Evolutionary conservation across 2,888 invertebrate species (phyloP).

Genomic region (Dolomedes plantarius): DNA sequence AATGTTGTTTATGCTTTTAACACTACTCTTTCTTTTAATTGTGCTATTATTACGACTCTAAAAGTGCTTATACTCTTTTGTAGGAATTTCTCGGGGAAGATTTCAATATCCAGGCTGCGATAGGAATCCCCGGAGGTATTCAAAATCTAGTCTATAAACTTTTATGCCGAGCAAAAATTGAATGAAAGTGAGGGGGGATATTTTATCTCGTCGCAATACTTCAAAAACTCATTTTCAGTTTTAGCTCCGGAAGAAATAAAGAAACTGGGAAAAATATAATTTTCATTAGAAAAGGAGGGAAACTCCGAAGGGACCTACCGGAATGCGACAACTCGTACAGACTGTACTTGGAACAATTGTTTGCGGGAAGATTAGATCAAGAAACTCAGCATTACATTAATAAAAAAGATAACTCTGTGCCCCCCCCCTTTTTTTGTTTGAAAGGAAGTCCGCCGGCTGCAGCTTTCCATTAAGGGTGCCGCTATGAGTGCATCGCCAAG

Average conservation of each 20-base stretch:
- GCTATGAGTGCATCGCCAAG: constrained; percentile 30
- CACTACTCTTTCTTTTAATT: not conserved
- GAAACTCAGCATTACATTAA: not conserved
- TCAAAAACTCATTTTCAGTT: constrained; percentile 16
- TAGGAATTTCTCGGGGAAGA: not conserved
- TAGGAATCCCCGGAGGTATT: not conserved
- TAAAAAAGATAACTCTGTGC: constrained; percentile 1
- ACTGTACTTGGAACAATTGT: not conserved
- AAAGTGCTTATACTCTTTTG: not conserved
- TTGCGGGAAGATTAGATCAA: constrained; percentile 4
- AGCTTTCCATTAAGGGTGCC: constrained; percentile 43
- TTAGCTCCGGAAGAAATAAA: not conserved
- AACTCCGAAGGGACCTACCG: not conserved
- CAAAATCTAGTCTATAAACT: not conserved
- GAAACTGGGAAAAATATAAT: not conserved
- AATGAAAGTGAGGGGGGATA: not conserved
- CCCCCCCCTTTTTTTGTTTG: not conserved
- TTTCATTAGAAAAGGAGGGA: constrained; percentile 10
- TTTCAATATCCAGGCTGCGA: not conserved
- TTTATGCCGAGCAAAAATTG: constrained; percentile 2
- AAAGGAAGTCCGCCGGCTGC: constrained; percentile 1
- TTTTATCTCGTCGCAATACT: constrained; percentile 2
- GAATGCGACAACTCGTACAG: not conserved
- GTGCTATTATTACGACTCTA: not conserved
- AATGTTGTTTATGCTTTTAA: no score